phyloP scores from a whole-genome alignment of 2,888 invertebrate species.

The Callinectes sapidus region DNA sequence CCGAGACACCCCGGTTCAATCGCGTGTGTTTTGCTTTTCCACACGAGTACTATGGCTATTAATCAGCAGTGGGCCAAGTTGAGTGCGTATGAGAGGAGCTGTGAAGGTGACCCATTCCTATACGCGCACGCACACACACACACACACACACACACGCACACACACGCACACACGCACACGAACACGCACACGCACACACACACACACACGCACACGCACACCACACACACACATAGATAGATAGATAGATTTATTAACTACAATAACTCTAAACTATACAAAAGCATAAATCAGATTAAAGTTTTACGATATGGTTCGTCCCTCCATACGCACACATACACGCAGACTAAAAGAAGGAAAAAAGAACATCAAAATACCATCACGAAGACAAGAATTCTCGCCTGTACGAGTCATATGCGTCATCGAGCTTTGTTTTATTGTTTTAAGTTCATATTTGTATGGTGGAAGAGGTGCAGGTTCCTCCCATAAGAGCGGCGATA shows the following conservation, averaged over 20 bases:
- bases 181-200: slow-evolving; percentile 33
- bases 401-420: background rate
- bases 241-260: too few species aligned
- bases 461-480: background rate
- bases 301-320: too few species aligned
- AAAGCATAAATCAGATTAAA: too few species aligned
- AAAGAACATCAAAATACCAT: background rate
- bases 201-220: slow-evolving; percentile 46
- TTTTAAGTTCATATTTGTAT: background rate
- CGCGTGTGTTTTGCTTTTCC: background rate
- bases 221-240: slow-evolving; percentile 53
- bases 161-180: slow-evolving; percentile 5
- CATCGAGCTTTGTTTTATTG: background rate
- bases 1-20: background rate
- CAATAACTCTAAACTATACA: too few species aligned
- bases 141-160: slow-evolving; percentile 38
- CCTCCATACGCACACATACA: slow-evolving; percentile 41
- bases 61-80: background rate
- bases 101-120: background rate
- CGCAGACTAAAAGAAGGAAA: background rate
- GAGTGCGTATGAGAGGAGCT: background rate
- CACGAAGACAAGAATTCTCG: background rate
- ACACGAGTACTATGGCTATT: background rate
- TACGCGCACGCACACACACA: slow-evolving; percentile 1
- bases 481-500: background rate